These are phyloP conservation scores for Nipponacmea schrenckii DNA, from an alignment of 2,888 invertebrate genomes.

Conservation along the genomic window DNA sequence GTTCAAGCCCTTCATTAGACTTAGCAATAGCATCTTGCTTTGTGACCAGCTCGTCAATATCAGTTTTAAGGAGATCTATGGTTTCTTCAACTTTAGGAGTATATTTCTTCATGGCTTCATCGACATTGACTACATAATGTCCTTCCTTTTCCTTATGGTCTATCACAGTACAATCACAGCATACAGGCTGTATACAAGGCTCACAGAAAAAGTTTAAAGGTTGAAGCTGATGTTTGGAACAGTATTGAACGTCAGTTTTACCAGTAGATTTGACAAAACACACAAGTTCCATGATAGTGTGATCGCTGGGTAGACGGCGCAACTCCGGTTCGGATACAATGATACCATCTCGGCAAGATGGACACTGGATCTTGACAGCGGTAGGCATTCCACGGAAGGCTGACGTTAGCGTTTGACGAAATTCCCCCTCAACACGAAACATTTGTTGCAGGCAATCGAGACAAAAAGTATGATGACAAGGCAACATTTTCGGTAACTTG, in stretches of 20 bases:
- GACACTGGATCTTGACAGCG: conserved; percentile 60
- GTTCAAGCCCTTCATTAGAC: conserved; percentile 51
- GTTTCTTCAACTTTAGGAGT: conserved; percentile 56
- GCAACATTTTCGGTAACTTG: conserved; percentile 65
- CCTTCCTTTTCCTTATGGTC: conserved; percentile 58
- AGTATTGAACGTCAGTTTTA: conserved; percentile 53
- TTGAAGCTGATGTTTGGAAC: conserved; percentile 58
- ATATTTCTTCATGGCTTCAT: conserved; percentile 59
- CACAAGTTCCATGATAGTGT: conserved; percentile 58
- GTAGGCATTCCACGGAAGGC: conserved; percentile 53
- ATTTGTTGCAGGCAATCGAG: conserved; percentile 64
- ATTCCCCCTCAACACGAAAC: conserved; percentile 61
- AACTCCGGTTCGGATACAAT: conserved; percentile 57
- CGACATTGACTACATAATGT: conserved; percentile 57
- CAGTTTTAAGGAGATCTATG: conserved; percentile 43
- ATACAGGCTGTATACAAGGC: conserved; percentile 58
- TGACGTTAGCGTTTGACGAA: conserved; percentile 53
- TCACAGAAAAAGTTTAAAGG: conserved; percentile 64
- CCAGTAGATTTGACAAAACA: conserved; percentile 52
- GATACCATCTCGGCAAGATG: conserved; percentile 54
- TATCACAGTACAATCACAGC: conserved; percentile 60
- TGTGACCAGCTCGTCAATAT: conserved; percentile 43
- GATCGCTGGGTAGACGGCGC: conserved; percentile 57
- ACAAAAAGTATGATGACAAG: conserved; percentile 68
- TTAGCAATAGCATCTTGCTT: conserved; percentile 49